Evolutionary conservation across 2,113 vertebrate species (phyloP), one percentile per base, ranked within the genome.

Genomic region (Sprattus sprattus): DNA sequence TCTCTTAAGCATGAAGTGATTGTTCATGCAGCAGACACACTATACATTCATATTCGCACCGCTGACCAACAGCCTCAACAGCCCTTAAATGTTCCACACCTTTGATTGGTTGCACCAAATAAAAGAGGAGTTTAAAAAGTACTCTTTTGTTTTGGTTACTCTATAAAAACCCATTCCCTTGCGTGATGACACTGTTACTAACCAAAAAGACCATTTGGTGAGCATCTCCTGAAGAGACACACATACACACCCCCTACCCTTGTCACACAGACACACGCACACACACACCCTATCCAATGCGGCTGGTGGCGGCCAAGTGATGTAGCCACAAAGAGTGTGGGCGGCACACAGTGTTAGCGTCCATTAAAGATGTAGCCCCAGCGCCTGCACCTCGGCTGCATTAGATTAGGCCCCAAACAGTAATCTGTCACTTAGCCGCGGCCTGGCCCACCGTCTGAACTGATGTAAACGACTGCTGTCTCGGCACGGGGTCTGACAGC

Each of bases 391-490:
- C 71, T 92, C 71, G 88, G 93, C 91, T 81, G 89, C 93, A 93
- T 95, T 93, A 94, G 93, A 94, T 94, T 94, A 94, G 92, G 64
- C 25, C 92, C 92, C 90, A 91, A 94, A 89, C 93, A 92, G 92
- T 93, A 94, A 95, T 94, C 93, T 93, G 94, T 95, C 94, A 95
- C 93, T 92, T 93, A 93, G 92, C 89, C 87, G 92, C 90, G 90
- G 92, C 89, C 89, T 13, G 18, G 6, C 87, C n/a, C 39, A 86
- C 91, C 88, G 92, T 92, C 92, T 91, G 91, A 92, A 89, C 90
- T 94, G 93, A 94, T 94, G 93, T 91, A 93, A 92, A 93, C 93
- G 87, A 91, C 89, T 88, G 89, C 90, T 89, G 91, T 91, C 92
- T 92, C 91, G 90, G 87, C 92, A 86, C 91, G 85, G 89, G 91